Evolutionary conservation across 2,113 vertebrate species (phyloP).

Genomic region (Serinus canaria): DNA sequence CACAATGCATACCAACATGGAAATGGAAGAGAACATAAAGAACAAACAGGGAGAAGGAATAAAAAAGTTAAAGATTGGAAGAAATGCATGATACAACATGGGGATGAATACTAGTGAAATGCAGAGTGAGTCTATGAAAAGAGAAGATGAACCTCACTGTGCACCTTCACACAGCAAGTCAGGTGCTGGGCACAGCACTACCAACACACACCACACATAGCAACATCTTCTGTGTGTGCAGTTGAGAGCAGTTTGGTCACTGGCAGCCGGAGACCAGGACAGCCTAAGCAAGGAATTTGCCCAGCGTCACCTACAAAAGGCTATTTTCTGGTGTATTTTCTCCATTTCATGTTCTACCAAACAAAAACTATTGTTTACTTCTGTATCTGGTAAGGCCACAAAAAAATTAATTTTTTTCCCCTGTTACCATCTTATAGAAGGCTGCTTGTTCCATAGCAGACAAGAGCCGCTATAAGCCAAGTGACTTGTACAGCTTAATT

Average conservation of each 20-base stretch:
- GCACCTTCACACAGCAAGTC: background rate
- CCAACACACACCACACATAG: rapidly evolving
- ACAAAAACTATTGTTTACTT: background rate
- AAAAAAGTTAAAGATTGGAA: background rate
- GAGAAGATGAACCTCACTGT: rapidly evolving
- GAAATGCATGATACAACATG: background rate
- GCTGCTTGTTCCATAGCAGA: background rate
- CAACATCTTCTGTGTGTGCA: background rate
- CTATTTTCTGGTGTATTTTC: background rate
- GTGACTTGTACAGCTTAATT: background rate
- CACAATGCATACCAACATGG: background rate
- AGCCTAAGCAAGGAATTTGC: background rate
- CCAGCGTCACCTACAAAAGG: background rate
- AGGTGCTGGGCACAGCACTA: background rate
- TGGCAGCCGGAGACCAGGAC: background rate
- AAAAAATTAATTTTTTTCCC: background rate
- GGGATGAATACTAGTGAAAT: background rate
- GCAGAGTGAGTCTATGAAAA: background rate
- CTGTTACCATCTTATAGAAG: background rate
- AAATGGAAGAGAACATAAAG: background rate
- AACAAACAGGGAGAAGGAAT: background rate
- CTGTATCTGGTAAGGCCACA: background rate
- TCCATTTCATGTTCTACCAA: background rate
- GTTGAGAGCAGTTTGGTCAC: background rate
- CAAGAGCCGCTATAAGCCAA: background rate